These are phyloP conservation scores for Anas capensis DNA, from an alignment of 2,797 vertebrate species.

Conservation along the genomic window DNA sequence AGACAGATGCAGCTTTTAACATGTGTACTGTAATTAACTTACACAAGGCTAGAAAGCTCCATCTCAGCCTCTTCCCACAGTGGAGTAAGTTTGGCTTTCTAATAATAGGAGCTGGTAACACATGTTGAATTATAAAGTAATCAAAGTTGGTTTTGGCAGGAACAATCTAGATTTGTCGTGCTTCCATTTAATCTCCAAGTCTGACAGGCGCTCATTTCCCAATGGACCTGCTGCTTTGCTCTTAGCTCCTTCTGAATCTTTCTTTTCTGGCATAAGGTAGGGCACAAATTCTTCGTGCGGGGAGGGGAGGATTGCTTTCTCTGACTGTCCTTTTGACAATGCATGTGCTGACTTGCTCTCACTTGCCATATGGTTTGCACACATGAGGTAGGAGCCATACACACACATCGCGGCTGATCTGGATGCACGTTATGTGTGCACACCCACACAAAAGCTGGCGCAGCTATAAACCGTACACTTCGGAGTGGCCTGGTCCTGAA, in stretches of 20 bases:
- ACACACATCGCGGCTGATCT: rapidly evolving
- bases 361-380: slow-evolving; percentile 25
- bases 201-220: slow-evolving; percentile 23
- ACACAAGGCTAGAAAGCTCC: slow-evolving; percentile 55
- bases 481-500: not conserved
- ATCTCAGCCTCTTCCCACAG: slow-evolving; percentile 62
- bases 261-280: not conserved
- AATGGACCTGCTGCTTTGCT: not conserved
- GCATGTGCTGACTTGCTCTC: not conserved
- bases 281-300: not conserved
- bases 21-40: slow-evolving; percentile 77
- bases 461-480: not conserved
- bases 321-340: not conserved
- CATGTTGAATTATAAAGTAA: slow-evolving; percentile 73
- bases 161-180: slow-evolving; percentile 48
- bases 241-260: not conserved
- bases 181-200: slow-evolving; percentile 46
- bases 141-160: slow-evolving; percentile 67
- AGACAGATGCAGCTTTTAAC: slow-evolving; percentile 75
- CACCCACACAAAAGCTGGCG: not conserved
- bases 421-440: not conserved
- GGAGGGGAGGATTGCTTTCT: not conserved
- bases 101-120: slow-evolving; percentile 76
- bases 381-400: not conserved
- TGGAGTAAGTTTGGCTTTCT: slow-evolving; percentile 74